Percentiles rank a stretch among this genome's conserved stretches.
Evolutionary conservation across 2,113 vertebrate species (phyloP).

Genomic region (Hippocampus guttulatus): DNA sequence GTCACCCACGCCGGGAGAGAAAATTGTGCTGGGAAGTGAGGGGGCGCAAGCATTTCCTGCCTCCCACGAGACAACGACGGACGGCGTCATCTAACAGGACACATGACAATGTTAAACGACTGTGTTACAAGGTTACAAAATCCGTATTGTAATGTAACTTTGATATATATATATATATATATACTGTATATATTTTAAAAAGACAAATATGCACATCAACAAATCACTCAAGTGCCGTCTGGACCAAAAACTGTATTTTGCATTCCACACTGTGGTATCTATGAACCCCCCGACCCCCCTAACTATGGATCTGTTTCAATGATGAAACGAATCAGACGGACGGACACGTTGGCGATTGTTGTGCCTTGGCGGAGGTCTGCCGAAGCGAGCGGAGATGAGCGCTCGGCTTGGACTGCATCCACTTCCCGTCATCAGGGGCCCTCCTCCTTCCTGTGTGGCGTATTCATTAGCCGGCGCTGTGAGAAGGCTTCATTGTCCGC

Average conservation of each 20-base stretch:
- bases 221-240: too few relatives aligned
- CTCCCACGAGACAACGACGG: neutral
- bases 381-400: constrained; percentile 9
- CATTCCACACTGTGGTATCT: too few relatives aligned
- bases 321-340: neutral
- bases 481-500: constrained; percentile 64
- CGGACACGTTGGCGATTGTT: neutral
- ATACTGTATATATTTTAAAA: too few relatives aligned
- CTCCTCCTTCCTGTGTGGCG: constrained; percentile 64
- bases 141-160: too few relatives aligned
- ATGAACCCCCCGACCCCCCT: too few relatives aligned
- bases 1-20: neutral
- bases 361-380: constrained; percentile 5
- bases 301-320: neutral
- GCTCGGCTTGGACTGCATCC: constrained; percentile 37
- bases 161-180: too few relatives aligned
- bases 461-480: constrained; percentile 64
- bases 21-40: neutral
- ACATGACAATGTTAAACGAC: neutral
- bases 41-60: neutral
- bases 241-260: too few relatives aligned
- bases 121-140: too few relatives aligned
- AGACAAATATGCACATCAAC: too few relatives aligned
- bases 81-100: neutral
- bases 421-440: constrained; percentile 61